A percentile compares a stretch with the other conserved stretches of the same genome.
phyloP scores from a whole-genome alignment of 2,888 invertebrate species.

The Pocota personata region DNA sequence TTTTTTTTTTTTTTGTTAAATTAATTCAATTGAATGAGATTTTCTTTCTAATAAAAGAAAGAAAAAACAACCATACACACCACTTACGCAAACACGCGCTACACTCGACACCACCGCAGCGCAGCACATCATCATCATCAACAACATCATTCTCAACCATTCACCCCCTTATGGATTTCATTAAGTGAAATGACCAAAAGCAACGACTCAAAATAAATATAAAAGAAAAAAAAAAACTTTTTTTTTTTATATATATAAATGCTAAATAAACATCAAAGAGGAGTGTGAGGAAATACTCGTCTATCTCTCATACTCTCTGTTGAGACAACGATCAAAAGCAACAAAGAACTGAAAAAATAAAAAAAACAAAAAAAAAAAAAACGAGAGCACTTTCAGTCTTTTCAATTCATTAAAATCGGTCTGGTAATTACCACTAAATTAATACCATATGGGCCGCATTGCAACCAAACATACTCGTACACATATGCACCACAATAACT shows the following conservation, averaged over 20 bases:
- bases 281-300: constrained; percentile 47
- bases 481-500: background rate
- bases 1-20: constrained; percentile 28
- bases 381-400: constrained; percentile 54
- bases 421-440: constrained; percentile 74
- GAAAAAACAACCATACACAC: constrained; percentile 20
- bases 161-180: constrained; percentile 70
- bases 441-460: constrained; percentile 72
- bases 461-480: constrained; percentile 14
- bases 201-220: constrained; percentile 63
- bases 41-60: constrained; percentile 34
- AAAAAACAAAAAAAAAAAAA: constrained; percentile 32
- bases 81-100: constrained; percentile 68
- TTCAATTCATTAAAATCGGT: constrained; percentile 74
- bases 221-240: constrained; percentile 10
- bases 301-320: constrained; percentile 54
- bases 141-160: constrained; percentile 49
- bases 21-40: constrained; percentile 69
- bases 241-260: constrained; percentile 25
- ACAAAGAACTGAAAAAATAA: constrained; percentile 38
- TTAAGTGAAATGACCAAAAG: constrained; percentile 70
- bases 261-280: constrained; percentile 60
- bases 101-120: constrained; percentile 47
- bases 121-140: too few relatives aligned
- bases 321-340: constrained; percentile 40